Evolutionary conservation across 2,797 vertebrate genomes (phyloP).

Genomic region (Poeciliopsis presidionis): DNA sequence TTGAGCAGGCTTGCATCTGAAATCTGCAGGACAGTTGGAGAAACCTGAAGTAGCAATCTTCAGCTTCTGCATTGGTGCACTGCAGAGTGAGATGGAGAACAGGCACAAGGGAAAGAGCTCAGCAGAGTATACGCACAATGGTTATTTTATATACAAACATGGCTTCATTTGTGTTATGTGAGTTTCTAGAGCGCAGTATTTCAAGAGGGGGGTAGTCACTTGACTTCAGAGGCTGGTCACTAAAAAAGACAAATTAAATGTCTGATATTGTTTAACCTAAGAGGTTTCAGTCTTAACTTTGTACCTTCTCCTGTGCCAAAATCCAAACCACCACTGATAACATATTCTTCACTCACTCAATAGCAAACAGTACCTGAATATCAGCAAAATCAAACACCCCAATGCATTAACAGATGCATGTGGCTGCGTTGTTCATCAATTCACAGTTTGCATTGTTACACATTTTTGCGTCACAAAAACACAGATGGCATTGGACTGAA

Average conservation of each 20-base stretch:
- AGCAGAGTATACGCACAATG: neutral
- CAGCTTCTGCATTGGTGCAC: neutral
- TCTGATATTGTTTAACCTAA: neutral
- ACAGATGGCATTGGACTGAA: slow-evolving; percentile 43
- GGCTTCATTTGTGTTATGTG: neutral
- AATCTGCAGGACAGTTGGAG: too few relatives aligned
- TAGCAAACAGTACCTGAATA: slow-evolving; percentile 62
- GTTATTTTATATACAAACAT: neutral
- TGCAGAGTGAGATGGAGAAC: neutral
- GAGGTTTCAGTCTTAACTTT: neutral
- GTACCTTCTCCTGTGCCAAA: neutral
- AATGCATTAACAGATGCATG: slow-evolving; percentile 57
- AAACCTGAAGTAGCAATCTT: too few relatives aligned
- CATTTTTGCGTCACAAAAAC: slow-evolving; percentile 52
- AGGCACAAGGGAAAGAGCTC: neutral
- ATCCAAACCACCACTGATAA: slow-evolving; percentile 14
- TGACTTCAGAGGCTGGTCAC: neutral
- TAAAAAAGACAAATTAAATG: slow-evolving; percentile 1
- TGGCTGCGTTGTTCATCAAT: slow-evolving; percentile 51
- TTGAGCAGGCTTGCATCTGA: too few relatives aligned
- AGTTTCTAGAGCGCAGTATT: neutral
- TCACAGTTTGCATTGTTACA: slow-evolving; percentile 51
- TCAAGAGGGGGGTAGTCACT: neutral
- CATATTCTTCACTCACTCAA: slow-evolving; percentile 43
- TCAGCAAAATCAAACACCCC: slow-evolving; percentile 66